These are phyloP conservation scores for Balearica regulorum DNA, from an alignment of 2,797 vertebrate species.

Conservation along the genomic window DNA sequence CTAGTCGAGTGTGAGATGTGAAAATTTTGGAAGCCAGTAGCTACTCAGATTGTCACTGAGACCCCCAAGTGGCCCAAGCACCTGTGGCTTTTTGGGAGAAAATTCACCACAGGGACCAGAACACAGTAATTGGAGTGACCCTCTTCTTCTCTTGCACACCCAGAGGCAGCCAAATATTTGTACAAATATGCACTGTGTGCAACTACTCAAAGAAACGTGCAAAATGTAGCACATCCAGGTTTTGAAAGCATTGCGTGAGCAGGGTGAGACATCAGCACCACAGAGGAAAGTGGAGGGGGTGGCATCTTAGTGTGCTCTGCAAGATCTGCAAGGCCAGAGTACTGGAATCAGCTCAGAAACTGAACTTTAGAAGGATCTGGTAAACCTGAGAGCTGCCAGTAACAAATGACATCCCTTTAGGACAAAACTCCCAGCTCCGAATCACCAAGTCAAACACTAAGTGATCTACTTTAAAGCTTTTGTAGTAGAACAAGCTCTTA, in stretches of 20 bases:
- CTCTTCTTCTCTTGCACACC: background rate
- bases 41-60: background rate
- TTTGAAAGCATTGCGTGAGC: background rate
- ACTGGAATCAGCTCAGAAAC: background rate
- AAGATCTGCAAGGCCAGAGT: background rate
- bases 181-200: background rate
- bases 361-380: background rate
- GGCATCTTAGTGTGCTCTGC: accelerated
- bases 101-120: background rate
- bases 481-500: background rate
- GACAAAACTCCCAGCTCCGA: background rate
- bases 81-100: background rate
- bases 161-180: background rate
- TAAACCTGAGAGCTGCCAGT: background rate
- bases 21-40: background rate
- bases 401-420: background rate
- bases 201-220: background rate
- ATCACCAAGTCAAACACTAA: background rate
- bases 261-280: background rate
- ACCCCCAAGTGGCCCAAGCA: background rate
- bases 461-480: background rate
- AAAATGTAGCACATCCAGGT: background rate
- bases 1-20: background rate
- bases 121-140: accelerated
- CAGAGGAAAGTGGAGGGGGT: background rate